Percentiles rank a stretch among this genome's conserved stretches.
Conservation (phyloP, 2,888 invertebrate species). For the Pseudococcus longispinus region DNA sequence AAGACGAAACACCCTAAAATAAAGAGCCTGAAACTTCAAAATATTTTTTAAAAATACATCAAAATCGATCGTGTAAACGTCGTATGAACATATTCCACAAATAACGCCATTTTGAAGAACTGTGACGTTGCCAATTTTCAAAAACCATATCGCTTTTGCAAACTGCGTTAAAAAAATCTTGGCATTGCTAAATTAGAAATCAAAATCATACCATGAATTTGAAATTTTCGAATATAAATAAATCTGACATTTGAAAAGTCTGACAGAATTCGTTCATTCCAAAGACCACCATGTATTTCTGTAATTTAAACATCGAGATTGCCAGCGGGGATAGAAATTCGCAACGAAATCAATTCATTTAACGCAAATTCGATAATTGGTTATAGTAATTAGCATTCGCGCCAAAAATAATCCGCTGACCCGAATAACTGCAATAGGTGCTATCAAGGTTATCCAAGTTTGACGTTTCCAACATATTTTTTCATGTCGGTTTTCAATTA, state of each 20-base stretch:
- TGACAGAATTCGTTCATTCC: background rate
- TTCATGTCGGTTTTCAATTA: conserved; percentile 13
- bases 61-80: background rate
- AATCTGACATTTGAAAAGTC: background rate
- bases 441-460: background rate
- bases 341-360: conserved; percentile 2
- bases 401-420: conserved; percentile 13
- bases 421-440: background rate
- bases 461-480: background rate
- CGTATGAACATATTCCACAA: background rate
- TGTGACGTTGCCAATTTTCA: background rate
- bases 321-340: background rate
- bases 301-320: background rate
- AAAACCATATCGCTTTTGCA: background rate
- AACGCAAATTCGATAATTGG: background rate
- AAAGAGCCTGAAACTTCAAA: background rate
- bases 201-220: background rate
- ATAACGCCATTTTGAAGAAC: background rate
- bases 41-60: background rate
- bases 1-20: background rate
- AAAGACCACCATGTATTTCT: background rate
- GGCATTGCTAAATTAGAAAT: background rate
- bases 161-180: background rate
- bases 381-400: conserved; percentile 1
- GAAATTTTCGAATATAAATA: background rate